Evolutionary conservation across 2,888 invertebrate species (phyloP).

Genomic region (Orgyia antiqua): DNA sequence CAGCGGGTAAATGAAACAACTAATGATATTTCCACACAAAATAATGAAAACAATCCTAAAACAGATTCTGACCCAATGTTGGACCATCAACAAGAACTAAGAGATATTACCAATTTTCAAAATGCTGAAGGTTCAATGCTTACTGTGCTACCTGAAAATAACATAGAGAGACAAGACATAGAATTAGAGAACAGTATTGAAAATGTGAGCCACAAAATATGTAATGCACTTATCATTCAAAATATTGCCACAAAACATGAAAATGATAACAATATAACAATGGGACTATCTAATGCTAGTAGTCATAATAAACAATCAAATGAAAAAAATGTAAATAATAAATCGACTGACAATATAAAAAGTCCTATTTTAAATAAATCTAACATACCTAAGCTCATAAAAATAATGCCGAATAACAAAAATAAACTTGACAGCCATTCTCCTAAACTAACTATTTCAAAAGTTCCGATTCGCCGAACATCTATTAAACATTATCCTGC

Average conservation of each 20-base stretch:
- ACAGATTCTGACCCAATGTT: background rate
- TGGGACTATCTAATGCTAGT: too few relatives aligned
- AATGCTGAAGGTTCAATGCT: constrained; percentile 2
- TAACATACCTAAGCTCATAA: constrained; percentile 64
- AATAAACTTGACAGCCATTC: constrained; percentile 50
- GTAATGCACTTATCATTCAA: too few relatives aligned
- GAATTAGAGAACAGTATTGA: constrained; percentile 5
- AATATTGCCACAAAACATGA: too few relatives aligned
- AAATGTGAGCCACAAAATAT: too few relatives aligned
- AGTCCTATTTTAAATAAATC: constrained; percentile 38
- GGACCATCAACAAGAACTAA: too few relatives aligned
- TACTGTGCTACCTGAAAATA: constrained; percentile 1
- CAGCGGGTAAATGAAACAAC: too few relatives aligned
- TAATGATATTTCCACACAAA: background rate
- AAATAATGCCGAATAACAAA: constrained; percentile 44
- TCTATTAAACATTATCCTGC: constrained; percentile 62
- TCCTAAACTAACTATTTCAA: constrained; percentile 55
- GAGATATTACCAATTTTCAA: too few relatives aligned
- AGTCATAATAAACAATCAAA: background rate
- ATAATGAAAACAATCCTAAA: background rate
- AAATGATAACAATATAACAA: too few relatives aligned
- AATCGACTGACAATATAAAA: constrained; percentile 12
- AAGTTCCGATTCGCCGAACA: constrained; percentile 58
- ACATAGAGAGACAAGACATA: constrained; percentile 1
- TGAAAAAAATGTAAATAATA: background rate